phyloP scores from a whole-genome alignment of 2,888 invertebrate genomes.

The Syrista parreyssii region DNA sequence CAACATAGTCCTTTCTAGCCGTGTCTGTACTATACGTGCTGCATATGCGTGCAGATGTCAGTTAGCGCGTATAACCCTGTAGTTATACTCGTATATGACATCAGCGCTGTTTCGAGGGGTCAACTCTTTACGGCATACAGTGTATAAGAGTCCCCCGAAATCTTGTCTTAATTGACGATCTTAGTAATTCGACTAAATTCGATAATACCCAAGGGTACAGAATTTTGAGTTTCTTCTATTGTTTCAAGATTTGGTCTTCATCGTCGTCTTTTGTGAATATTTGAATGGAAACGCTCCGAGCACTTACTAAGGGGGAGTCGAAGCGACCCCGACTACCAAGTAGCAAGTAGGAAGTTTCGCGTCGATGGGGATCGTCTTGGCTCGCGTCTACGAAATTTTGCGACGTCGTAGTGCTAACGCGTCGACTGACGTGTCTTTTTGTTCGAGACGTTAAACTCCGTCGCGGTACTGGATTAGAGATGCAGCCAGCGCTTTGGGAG shows the following conservation, averaged over 20 bases:
- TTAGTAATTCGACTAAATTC: not conserved
- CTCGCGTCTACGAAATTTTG: not conserved
- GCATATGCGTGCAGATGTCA: constrained; percentile 3
- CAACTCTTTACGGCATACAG: not conserved
- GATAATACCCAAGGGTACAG: not conserved
- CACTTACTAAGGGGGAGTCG: not conserved
- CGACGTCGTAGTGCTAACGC: not conserved
- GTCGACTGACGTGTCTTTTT: not conserved
- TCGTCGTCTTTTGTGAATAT: not conserved
- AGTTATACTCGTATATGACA: not conserved
- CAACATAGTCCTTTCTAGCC: not conserved
- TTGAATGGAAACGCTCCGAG: not conserved
- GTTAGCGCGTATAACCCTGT: constrained; percentile 14
- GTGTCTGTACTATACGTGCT: constrained; percentile 4
- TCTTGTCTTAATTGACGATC: not conserved
- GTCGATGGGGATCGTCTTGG: not conserved
- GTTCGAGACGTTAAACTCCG: not conserved
- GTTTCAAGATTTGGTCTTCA: not conserved
- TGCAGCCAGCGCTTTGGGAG: not conserved
- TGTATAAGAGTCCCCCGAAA: not conserved
- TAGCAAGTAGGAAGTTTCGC: not conserved
- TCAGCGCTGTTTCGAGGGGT: not conserved
- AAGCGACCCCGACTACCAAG: not conserved
- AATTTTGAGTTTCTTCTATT: not conserved
- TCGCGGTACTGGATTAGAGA: not conserved